Evolutionary conservation across 1,140 invertebrate species (phyloP).

Genomic region (Heliconius nattereri): DNA sequence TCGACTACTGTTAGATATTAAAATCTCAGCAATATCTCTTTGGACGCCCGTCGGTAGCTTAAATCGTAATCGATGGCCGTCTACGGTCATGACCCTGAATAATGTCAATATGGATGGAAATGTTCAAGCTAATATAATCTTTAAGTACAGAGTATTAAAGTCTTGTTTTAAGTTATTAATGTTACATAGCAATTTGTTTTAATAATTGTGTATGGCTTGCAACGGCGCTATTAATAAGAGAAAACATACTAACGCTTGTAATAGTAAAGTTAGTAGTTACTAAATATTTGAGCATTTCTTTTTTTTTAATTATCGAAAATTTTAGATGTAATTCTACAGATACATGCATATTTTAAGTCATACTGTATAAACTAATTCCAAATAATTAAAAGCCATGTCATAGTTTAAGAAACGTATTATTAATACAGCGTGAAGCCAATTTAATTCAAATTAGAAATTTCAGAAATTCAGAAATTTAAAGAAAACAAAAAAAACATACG

Average conservation of each 20-base stretch:
- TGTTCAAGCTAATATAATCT: slow-evolving; percentile 9
- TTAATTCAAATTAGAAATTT: no score
- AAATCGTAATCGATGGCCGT: slow-evolving; percentile 44
- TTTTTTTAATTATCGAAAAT: no score
- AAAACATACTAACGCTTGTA: slow-evolving; percentile 9
- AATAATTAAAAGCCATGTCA: no score
- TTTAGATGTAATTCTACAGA: no score
- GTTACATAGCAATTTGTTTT: slow-evolving; percentile 16
- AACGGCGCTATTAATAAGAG: slow-evolving; percentile 17
- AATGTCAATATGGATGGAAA: slow-evolving; percentile 43
- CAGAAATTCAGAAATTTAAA: no score
- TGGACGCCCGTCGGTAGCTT: slow-evolving; percentile 34
- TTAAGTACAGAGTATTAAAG: neutral
- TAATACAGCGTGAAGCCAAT: no score
- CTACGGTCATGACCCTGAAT: slow-evolving; percentile 44
- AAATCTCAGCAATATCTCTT: slow-evolving; percentile 24
- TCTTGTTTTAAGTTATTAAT: neutral
- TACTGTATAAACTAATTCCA: no score
- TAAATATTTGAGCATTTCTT: neutral
- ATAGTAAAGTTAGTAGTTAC: neutral
- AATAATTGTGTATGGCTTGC: slow-evolving; percentile 8
- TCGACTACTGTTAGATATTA: slow-evolving; percentile 21
- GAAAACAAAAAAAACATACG: no score
- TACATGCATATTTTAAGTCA: no score
- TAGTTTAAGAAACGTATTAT: no score